Evolutionary conservation across 2,888 invertebrate genomes (phyloP), one percentile per base, ranked within the genome.

Genomic region (Rutpela maculata): DNA sequence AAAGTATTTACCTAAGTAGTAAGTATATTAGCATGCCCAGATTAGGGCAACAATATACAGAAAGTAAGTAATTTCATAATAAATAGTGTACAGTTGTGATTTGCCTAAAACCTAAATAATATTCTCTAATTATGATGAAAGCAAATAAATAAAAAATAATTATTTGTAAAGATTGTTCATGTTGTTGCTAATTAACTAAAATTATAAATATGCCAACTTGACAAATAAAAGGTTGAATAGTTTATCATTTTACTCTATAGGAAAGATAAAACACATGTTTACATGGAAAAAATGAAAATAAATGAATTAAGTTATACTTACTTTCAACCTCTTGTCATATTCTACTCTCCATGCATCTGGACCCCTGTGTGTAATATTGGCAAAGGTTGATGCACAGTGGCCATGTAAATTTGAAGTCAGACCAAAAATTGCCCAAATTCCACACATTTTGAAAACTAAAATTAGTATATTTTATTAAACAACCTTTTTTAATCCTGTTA

Each of bases 401-500:
- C 91, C 91, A 78, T 91, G 90, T 43, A 92, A 86, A 73, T 93
- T 92, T 12, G 91, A 90, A 26, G 92, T 91, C 35, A 92, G 88
- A 22, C 95, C 95, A 88, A 95, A 95, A 71, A 94, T 88, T 77
- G 94, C 95, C 95, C 95, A 95, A 88, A 95, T 95, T 80, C 95
- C 95, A 87, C 95, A 95, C 95, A 95, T 95, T 82, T 76, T 81
- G 43, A 50, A 50, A 50, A 50, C 50, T 50, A 50, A n/a, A 50
- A 50, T 5, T 50, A 50, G 12, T 50, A 50, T 50, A 35, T 35
- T 35, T 35, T 9, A 6, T 35, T 35, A 35, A 7, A 9, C 31
- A 35, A 5, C 31, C 4, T 6, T 35, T 35, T 35, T 5, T 35
- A 5, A 35, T 35, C 31, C 31, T 35, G 9, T 9, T 35, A 35